Evolutionary conservation across 2,888 invertebrate genomes (phyloP).

Genomic region (Phyllotreta striolata): DNA sequence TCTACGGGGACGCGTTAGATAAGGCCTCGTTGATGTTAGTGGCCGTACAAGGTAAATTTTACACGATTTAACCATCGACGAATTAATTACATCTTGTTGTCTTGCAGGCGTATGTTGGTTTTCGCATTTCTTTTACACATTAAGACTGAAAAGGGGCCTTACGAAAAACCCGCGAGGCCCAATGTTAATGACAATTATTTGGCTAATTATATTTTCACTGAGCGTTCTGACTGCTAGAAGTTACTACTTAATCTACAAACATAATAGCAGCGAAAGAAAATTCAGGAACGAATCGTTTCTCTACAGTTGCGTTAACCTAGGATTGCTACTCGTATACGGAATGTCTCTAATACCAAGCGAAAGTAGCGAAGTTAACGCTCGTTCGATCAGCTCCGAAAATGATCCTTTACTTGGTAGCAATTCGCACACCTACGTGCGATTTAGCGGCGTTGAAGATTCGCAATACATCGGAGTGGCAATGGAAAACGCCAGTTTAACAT

Average conservation of each 20-base stretch:
- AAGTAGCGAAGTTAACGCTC: conserved; percentile 43
- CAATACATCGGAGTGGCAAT: conserved; percentile 82
- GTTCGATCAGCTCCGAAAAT: conserved; percentile 43
- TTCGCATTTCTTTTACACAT: conserved; percentile 78
- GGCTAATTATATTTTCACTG: conserved; percentile 73
- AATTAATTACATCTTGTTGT: not conserved
- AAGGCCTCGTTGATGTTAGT: conserved; percentile 62
- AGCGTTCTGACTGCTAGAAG: conserved; percentile 75
- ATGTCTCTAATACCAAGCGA: conserved; percentile 74
- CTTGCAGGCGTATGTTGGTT: conserved; percentile 75
- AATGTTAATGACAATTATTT: conserved; percentile 70
- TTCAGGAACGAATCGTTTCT: conserved; percentile 62
- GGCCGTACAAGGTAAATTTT: conserved; percentile 11
- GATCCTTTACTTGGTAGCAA: conserved; percentile 54
- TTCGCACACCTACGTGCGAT: conserved; percentile 71
- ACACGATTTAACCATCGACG: not conserved
- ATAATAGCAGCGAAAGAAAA: conserved; percentile 50
- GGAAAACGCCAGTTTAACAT: conserved; percentile 75
- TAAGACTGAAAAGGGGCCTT: conserved; percentile 72
- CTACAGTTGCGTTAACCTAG: conserved; percentile 69
- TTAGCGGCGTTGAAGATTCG: conserved; percentile 74
- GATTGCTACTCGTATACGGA: conserved; percentile 74
- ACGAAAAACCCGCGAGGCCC: conserved; percentile 79
- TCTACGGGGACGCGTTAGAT: conserved; percentile 55
- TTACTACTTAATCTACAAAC: conserved; percentile 63